These are phyloP conservation scores for Anastrepha ludens DNA, from an alignment of 1,140 invertebrate genomes.

Conservation along the genomic window DNA sequence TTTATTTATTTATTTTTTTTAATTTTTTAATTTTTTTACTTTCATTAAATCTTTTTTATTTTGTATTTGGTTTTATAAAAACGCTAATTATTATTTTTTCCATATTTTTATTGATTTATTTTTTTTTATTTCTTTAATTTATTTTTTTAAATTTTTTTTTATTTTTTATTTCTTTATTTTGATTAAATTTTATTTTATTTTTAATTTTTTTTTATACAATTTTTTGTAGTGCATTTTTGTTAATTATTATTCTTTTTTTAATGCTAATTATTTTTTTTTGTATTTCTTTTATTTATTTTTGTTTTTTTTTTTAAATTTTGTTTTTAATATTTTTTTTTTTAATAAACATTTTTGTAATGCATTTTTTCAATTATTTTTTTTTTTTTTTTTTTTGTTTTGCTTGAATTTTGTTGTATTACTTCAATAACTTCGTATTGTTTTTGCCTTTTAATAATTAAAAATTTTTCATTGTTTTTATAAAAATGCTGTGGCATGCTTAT, in stretches of 20 bases:
- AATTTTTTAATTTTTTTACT: not conserved
- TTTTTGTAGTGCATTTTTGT: not conserved
- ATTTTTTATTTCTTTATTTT: no score
- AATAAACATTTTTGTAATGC: not conserved
- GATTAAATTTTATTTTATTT: not conserved
- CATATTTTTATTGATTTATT: not conserved
- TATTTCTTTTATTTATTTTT: no score
- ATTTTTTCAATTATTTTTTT: not conserved
- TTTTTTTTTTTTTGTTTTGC: not conserved
- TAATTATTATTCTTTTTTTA: not conserved
- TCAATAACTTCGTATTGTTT: no score
- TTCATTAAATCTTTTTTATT: not conserved
- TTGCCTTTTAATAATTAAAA: no score
- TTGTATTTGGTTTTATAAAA: no score
- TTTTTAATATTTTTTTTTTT: not conserved
- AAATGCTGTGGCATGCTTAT: no score
- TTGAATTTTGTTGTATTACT: no score
- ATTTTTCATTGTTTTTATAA: no score
- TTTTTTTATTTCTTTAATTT: not conserved
- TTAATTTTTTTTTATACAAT: not conserved
- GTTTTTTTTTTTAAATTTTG: not conserved
- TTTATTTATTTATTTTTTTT: no score
- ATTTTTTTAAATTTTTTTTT: not conserved
- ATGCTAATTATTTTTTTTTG: not conserved
- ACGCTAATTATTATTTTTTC: no score